These are phyloP conservation scores for Drosophila tropicalis DNA, from an alignment of 1,140 invertebrate species.

Conservation along the genomic window DNA sequence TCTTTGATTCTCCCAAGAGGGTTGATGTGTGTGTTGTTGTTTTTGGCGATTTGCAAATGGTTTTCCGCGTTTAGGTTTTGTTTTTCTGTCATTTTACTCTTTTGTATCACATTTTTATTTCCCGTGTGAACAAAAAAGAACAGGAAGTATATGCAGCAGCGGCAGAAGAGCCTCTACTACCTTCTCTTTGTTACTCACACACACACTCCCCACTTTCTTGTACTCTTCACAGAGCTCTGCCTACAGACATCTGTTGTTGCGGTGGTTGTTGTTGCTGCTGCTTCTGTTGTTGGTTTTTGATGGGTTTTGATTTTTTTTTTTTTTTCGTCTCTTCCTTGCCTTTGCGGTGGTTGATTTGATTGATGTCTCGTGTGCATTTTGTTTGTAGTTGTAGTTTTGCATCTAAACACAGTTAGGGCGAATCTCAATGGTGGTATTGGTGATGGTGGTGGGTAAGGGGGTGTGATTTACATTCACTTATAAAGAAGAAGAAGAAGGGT, in stretches of 20 bases:
- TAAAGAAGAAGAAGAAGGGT: neutral
- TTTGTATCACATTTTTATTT: constrained; percentile 80
- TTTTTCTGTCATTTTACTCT: constrained; percentile 67
- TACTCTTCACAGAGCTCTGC: neutral
- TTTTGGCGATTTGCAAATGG: constrained; percentile 75
- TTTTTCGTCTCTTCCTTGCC: neutral
- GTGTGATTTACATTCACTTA: neutral
- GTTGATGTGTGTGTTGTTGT: constrained; percentile 45
- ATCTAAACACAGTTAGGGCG: neutral
- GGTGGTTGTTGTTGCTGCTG: constrained; percentile 16
- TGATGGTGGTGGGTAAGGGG: neutral
- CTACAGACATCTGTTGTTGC: constrained; percentile 8
- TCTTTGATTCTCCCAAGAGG: constrained; percentile 27
- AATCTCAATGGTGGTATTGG: neutral
- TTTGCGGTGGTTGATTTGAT: constrained; percentile 10
- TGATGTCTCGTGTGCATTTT: constrained; percentile 7
- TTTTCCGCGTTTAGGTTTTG: constrained; percentile 80
- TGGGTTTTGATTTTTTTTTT: neutral
- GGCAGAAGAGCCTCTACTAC: neutral
- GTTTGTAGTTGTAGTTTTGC: constrained; percentile 3
- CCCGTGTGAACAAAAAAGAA: constrained; percentile 69
- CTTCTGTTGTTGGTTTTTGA: constrained; percentile 14
- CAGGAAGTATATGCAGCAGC: constrained; percentile 11
- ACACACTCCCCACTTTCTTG: neutral
- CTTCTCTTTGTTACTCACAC: neutral